Conservation (phyloP, 2,113 vertebrate species). For the Melanostigma gelatinosum region DNA sequence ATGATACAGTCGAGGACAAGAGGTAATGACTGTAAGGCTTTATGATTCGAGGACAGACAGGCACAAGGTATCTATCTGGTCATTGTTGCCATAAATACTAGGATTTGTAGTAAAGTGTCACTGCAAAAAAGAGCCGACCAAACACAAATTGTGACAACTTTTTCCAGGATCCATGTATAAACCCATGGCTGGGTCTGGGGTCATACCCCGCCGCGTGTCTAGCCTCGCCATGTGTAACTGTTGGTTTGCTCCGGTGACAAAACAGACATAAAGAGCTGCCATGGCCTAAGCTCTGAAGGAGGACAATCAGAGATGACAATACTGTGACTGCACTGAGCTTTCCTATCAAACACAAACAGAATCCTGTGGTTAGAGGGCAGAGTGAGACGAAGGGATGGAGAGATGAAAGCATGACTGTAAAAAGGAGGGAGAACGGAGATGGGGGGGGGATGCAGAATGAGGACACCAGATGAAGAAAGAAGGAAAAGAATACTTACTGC, state of each 20-base stretch:
- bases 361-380: slow-evolving; percentile 17
- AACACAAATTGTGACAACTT: neutral
- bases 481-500: slow-evolving; percentile 69
- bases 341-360: slow-evolving; percentile 14
- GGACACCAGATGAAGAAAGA: slow-evolving; percentile 6
- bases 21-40: neutral
- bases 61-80: neutral
- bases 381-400: neutral
- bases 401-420: neutral
- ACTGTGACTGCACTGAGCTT: slow-evolving; percentile 15
- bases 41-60: slow-evolving; percentile 13
- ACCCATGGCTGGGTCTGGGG: neutral
- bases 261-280: slow-evolving; percentile 2
- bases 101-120: slow-evolving; percentile 7
- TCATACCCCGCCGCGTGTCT: neutral
- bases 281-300: neutral
- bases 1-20: neutral
- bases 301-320: slow-evolving; percentile 8
- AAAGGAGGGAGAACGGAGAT: neutral
- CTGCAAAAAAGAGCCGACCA: neutral
- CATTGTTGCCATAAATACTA: slow-evolving; percentile 20
- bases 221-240: neutral
- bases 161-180: neutral
- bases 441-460: neutral
- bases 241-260: neutral